Conservation (phyloP, 2,797 vertebrate species). For the Cercopithecus mitis region DNA sequence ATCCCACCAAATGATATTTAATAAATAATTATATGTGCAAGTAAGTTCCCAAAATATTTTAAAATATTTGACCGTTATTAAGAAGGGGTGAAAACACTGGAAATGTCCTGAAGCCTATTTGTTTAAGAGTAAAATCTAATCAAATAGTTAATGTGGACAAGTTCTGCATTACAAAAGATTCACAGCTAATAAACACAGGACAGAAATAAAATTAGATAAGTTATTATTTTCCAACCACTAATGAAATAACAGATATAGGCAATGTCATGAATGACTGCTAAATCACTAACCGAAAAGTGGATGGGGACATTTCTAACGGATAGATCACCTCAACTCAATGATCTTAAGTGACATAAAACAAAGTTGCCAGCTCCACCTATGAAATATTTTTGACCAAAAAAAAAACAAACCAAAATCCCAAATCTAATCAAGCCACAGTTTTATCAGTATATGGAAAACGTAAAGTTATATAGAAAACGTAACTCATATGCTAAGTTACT, state of each 20-base stretch:
- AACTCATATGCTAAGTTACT: background rate
- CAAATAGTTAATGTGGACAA: background rate
- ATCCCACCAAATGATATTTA: constrained; percentile 3
- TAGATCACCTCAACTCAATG: background rate
- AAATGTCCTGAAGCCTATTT: background rate
- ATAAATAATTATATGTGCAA: background rate
- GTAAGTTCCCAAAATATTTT: background rate
- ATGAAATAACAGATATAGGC: background rate
- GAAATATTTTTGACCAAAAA: background rate
- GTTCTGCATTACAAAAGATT: background rate
- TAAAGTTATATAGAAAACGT: background rate
- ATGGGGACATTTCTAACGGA: background rate
- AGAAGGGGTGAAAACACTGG: background rate
- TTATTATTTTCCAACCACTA: background rate
- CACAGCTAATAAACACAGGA: background rate
- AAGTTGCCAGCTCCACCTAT: background rate
- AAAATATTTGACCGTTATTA: background rate
- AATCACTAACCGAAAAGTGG: background rate
- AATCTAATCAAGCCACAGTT: background rate
- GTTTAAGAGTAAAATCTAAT: background rate
- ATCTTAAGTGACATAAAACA: background rate
- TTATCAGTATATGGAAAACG: background rate
- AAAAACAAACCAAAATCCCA: background rate
- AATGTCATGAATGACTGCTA: background rate
- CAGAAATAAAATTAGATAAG: constrained; percentile 6